A percentile compares a stretch with the other conserved stretches of the same genome.
Evolutionary conservation across 2,797 vertebrate species (phyloP).

Genomic region (Allobates femoralis): DNA sequence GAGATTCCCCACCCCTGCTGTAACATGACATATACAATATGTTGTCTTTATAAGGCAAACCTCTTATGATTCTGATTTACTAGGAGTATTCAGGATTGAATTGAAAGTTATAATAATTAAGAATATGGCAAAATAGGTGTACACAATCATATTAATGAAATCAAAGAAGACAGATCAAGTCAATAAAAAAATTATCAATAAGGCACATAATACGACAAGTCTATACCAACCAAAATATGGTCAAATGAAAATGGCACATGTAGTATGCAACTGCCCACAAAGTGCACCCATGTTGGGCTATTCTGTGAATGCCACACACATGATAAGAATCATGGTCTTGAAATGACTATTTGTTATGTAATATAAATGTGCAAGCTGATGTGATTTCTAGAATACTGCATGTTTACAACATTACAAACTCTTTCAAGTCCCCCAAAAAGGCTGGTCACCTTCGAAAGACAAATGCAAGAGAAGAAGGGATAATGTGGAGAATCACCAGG

Average conservation of each 20-base stretch:
- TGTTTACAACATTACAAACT: no score
- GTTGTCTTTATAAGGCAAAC: background rate
- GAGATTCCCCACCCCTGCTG: no score
- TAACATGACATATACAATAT: background rate
- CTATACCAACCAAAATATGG: background rate
- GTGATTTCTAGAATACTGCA: no score
- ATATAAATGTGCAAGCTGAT: background rate
- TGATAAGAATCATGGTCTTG: background rate
- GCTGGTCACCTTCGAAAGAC: no score
- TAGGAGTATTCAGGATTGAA: no score
- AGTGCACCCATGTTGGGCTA: background rate
- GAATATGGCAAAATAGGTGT: no score
- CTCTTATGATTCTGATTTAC: background rate
- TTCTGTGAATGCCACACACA: constrained; percentile 3
- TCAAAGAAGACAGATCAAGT: background rate
- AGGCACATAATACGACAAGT: constrained; percentile 25
- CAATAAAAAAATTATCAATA: background rate
- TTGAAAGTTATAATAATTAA: no score
- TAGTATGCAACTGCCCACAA: background rate
- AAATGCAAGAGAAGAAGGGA: no score
- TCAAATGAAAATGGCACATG: constrained; percentile 15
- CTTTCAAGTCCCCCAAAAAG: no score
- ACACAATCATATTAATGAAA: background rate
- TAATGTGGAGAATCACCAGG: no score
- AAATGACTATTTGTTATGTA: background rate